Evolutionary conservation across 2,888 invertebrate genomes (phyloP).

Genomic region (Pecten maximus): DNA sequence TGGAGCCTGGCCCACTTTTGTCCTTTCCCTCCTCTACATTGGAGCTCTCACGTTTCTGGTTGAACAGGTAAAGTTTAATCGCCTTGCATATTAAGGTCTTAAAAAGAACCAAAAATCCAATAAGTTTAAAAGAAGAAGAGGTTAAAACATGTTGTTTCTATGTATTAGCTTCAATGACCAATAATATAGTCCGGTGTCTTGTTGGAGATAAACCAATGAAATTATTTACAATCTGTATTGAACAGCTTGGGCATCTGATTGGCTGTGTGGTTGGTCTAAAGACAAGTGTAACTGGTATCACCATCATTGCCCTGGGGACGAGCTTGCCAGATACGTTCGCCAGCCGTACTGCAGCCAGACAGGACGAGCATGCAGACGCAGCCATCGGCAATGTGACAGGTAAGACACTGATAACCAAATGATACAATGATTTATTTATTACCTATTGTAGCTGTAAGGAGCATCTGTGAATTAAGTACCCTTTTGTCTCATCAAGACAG

Average conservation of each 20-base stretch:
- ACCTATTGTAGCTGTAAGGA: no score
- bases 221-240: background rate
- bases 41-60: conserved; percentile 74
- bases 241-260: conserved; percentile 75
- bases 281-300: conserved; percentile 79
- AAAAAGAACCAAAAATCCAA: no score
- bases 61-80: conserved; percentile 73
- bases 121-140: no score
- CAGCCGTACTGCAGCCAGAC: conserved; percentile 79
- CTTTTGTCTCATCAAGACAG: no score
- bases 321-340: conserved; percentile 81
- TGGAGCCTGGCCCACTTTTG: conserved; percentile 79
- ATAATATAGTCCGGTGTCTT: no score
- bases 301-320: conserved; percentile 80
- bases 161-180: no score
- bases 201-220: no score
- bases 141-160: no score
- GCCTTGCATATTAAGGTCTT: background rate
- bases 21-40: conserved; percentile 73
- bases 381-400: conserved; percentile 81
- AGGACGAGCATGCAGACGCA: conserved; percentile 80
- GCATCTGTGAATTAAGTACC: no score
- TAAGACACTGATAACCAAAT: conserved; percentile 46
- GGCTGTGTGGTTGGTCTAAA: conserved; percentile 79
- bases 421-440: no score